Evolutionary conservation across 1,140 invertebrate genomes (phyloP).

Genomic region (Pseudomyrmex pallidus): DNA sequence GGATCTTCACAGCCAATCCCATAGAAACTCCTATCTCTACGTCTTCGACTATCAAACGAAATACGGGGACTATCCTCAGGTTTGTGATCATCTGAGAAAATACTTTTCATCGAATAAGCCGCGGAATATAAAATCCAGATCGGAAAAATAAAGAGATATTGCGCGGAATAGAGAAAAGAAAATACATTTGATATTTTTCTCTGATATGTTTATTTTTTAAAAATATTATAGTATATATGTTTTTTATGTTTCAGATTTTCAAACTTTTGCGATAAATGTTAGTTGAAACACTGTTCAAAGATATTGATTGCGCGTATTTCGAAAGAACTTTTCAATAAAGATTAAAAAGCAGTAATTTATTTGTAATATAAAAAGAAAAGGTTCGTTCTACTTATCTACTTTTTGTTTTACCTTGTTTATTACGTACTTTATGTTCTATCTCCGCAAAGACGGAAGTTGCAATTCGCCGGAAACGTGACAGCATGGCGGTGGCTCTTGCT

Average conservation of each 20-base stretch:
- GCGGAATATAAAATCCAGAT: neutral
- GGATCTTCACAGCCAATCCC: constrained; percentile 94
- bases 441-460: constrained; percentile 1
- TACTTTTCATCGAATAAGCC: constrained; percentile 15
- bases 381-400: neutral
- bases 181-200: neutral
- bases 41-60: constrained; percentile 98
- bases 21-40: constrained; percentile 94
- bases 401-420: constrained; percentile 2
- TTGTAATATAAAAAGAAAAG: neutral
- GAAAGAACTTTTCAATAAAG: too few species aligned
- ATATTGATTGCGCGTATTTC: too few species aligned
- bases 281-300: too few species aligned
- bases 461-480: constrained; percentile 26
- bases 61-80: constrained; percentile 95
- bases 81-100: constrained; percentile 82
- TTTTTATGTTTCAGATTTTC: too few species aligned
- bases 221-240: too few species aligned
- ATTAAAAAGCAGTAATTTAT: too few species aligned
- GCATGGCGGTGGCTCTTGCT: constrained; percentile 11
- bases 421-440: neutral
- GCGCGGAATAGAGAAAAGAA: neutral
- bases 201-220: too few species aligned
- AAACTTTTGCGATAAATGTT: too few species aligned
- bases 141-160: neutral